Conservation (phyloP, 1,140 invertebrate genomes). For the Drosophila willistoni region DNA sequence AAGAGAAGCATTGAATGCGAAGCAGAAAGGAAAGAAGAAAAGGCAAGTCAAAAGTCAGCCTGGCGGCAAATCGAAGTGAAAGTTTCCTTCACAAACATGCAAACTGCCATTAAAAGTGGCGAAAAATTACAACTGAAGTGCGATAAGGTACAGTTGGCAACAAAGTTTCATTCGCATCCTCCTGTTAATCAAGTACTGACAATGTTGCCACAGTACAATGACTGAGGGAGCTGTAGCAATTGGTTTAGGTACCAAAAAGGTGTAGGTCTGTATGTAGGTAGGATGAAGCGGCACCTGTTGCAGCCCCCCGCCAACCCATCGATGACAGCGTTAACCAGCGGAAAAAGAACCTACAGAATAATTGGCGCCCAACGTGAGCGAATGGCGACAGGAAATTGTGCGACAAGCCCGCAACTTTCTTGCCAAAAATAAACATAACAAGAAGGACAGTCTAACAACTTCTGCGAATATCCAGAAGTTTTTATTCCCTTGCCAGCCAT, state of each 20-base stretch:
- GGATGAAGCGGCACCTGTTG: constrained; percentile 22
- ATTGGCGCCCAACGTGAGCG: constrained; percentile 34
- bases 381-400: constrained; percentile 42
- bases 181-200: constrained; percentile 40
- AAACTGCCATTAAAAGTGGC: constrained; percentile 72
- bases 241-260: too few relatives aligned
- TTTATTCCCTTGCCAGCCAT: neutral
- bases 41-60: constrained; percentile 61
- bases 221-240: neutral
- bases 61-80: constrained; percentile 77
- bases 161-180: constrained; percentile 48
- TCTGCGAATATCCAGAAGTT: neutral
- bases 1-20: neutral
- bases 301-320: neutral
- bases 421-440: neutral
- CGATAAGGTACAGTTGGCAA: constrained; percentile 38
- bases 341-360: constrained; percentile 33
- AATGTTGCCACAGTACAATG: constrained; percentile 6
- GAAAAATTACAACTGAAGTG: constrained; percentile 52
- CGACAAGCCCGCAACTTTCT: constrained; percentile 42
- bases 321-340: constrained; percentile 28
- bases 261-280: neutral
- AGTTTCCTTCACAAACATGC: constrained; percentile 62
- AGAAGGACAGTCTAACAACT: constrained; percentile 23
- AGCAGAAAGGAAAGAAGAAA: constrained; percentile 3